These are phyloP conservation scores for Trissolcus basalis DNA, from an alignment of 1,140 invertebrate genomes.

Conservation along the genomic window DNA sequence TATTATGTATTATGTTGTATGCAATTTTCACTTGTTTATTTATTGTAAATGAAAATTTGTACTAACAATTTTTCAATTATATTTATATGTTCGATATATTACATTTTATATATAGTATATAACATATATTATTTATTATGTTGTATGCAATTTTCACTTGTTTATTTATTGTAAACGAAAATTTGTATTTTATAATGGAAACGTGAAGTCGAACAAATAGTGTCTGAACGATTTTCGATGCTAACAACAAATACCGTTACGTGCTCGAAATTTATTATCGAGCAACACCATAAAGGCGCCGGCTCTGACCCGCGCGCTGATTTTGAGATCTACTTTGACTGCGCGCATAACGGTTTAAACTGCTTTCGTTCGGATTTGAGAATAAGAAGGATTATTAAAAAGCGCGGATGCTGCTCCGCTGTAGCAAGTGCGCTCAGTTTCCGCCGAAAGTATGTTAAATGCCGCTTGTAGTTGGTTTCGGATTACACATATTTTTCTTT, in stretches of 20 bases:
- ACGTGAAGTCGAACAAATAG: not conserved
- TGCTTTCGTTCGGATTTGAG: constrained; percentile 42
- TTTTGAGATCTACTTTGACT: constrained; percentile 51
- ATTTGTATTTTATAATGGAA: not conserved
- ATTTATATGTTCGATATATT: too few species aligned
- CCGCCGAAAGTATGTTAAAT: constrained; percentile 41
- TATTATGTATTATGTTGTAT: too few species aligned
- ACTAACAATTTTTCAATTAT: too few species aligned
- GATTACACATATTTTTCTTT: constrained; percentile 35
- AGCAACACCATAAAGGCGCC: constrained; percentile 29
- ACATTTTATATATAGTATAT: too few species aligned
- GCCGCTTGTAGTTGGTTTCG: constrained; percentile 17
- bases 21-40: too few species aligned
- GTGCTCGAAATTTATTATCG: constrained; percentile 39
- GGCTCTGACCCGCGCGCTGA: constrained; percentile 40
- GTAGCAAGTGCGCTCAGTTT: constrained; percentile 18
- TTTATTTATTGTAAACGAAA: too few species aligned
- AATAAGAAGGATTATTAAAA: constrained; percentile 44
- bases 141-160: too few species aligned
- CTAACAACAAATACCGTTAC: constrained; percentile 24
- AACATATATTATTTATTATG: too few species aligned
- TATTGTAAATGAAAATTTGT: too few species aligned
- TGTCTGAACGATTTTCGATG: not conserved
- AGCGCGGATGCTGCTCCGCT: not conserved
- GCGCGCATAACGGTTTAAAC: constrained; percentile 48